Percentiles rank a stretch among this genome's conserved stretches.
phyloP scores from a whole-genome alignment of 1,140 invertebrate genomes.

The Maniola jurtina region DNA sequence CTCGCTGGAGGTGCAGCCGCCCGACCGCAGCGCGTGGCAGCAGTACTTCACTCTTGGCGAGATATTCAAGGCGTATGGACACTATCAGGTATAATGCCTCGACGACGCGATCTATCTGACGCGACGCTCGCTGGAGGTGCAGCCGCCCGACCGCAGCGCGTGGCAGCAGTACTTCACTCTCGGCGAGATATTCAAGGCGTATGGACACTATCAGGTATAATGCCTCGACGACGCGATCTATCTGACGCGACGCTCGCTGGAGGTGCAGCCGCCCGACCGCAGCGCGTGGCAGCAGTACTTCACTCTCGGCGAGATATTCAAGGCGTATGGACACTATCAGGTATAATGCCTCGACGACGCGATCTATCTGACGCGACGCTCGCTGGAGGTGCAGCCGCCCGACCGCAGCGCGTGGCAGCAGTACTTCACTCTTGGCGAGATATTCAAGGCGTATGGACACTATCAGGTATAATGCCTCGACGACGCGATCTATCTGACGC shows the following conservation, averaged over 20 bases:
- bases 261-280: constrained; percentile 88
- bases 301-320: constrained; percentile 83
- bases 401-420: constrained; percentile 93
- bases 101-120: no score
- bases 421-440: constrained; percentile 83
- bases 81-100: constrained; percentile 80
- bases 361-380: constrained; percentile 79
- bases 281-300: constrained; percentile 94
- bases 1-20: constrained; percentile 86
- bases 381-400: not conserved
- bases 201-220: constrained; percentile 85
- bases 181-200: constrained; percentile 92
- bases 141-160: constrained; percentile 89
- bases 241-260: constrained; percentile 86
- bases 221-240: no score
- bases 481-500: constrained; percentile 86
- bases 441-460: constrained; percentile 91
- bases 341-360: constrained; percentile 91
- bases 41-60: constrained; percentile 93
- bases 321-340: constrained; percentile 87
- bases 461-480: constrained; percentile 86
- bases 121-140: constrained; percentile 85
- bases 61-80: constrained; percentile 91
- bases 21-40: constrained; percentile 92
- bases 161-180: constrained; percentile 95